Evolutionary conservation across 2,113 vertebrate genomes (phyloP).

Genomic region (Sander lucioperca): DNA sequence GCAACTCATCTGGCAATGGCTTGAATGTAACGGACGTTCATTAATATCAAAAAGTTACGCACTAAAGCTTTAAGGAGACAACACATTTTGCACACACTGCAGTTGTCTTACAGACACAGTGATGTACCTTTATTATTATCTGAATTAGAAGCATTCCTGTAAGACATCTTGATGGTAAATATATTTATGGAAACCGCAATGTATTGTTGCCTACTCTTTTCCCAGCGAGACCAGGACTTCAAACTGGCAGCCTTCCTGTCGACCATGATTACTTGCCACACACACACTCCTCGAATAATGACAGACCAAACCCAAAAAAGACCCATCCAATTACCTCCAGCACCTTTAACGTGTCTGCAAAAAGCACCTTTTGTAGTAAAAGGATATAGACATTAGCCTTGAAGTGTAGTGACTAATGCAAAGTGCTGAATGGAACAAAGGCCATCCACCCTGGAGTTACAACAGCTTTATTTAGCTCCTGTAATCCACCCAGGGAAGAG

Average conservation of each 20-base stretch:
- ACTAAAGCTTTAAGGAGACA: neutral
- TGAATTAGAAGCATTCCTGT: no score
- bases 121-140: neutral
- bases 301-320: conserved; percentile 56
- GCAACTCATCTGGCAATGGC: no score
- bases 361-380: conserved; percentile 57
- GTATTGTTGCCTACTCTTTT: conserved; percentile 8
- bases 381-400: conserved; percentile 46
- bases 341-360: conserved; percentile 60
- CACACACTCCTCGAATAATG: conserved; percentile 67
- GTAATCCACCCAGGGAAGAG: conserved; percentile 57
- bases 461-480: conserved; percentile 67
- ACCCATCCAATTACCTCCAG: conserved; percentile 46
- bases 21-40: no score
- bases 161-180: no score
- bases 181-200: neutral
- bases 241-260: conserved; percentile 36
- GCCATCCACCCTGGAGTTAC: conserved; percentile 50
- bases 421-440: conserved; percentile 68
- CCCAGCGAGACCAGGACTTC: conserved; percentile 13
- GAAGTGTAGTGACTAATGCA: conserved; percentile 59
- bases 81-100: neutral
- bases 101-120: neutral
- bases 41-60: no score
- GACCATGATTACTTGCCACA: conserved; percentile 35